Base-by-base conservation (phyloP, 1,140 invertebrate genomes). In the Rhizoglyphus robini region DNA sequence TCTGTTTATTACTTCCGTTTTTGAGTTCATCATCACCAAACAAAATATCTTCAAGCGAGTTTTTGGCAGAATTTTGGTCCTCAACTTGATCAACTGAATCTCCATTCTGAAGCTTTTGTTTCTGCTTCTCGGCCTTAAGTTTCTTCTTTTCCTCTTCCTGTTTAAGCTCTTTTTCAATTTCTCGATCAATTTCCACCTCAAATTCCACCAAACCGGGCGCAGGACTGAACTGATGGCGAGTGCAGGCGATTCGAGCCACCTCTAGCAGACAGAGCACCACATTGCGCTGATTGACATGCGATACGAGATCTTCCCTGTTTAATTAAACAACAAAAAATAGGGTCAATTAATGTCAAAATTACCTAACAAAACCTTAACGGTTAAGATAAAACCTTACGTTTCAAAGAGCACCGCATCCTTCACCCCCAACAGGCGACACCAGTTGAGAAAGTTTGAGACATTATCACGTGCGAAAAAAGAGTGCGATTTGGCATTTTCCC, bases 401-500 rank as follows among this genome's bases (percentile, higher is more conserved):
- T 96, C 91, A 76, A 95, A 96, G 15, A 88, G 81, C 58, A 88
- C 81, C 78, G 86, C 90, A 76, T 92, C 86, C 70, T 90, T 88
- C 4, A 95, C 88, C 13, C 89, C 88, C 20, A 92, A 80, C 49
- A 85, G 81, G 41, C 86, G 79, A 73, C 88, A 91, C 80, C 93
- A 96, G 68, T 85, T 84, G 69, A 95, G 87, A 75, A 94, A 96
- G 77, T 93, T 93, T 71, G 88, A 88, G 71, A 91, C 87, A 76
- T 95, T 95, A 77, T 96, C 91, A 25, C 91, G 79, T 0, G 89
- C 88, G 73, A 89, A 91, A 78, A 94, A 96, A 69, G 88, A 89
- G 66, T 75, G 73, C 1, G 77, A 72, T 67, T 77, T 76, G 18
- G 88, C 89, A 64, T 84, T 84, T 76, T 87, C 84, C 82, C 87